Conservation (phyloP, 2,888 invertebrate genomes). For the Ormia ochracea region DNA sequence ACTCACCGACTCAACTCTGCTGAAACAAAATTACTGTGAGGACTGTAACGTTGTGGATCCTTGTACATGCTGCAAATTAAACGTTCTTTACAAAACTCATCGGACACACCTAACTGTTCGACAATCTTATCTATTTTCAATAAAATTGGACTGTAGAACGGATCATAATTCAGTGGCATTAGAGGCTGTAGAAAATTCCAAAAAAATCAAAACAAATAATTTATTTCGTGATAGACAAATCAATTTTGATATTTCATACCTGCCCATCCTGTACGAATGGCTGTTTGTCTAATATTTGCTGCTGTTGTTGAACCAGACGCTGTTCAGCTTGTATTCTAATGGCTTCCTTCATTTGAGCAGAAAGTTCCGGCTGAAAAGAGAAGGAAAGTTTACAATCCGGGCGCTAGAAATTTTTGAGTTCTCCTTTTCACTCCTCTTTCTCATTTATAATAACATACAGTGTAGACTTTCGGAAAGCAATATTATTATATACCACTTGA, state of each 20-base stretch:
- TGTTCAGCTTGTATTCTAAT: slow-evolving; percentile 80
- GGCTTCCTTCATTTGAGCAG: slow-evolving; percentile 80
- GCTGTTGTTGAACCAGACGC: slow-evolving; percentile 80
- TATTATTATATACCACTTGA: too few relatives aligned
- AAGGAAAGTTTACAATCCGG: slow-evolving; percentile 31
- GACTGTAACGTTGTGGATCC: slow-evolving; percentile 87
- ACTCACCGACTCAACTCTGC: slow-evolving; percentile 92
- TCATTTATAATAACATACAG: too few relatives aligned
- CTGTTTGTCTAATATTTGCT: slow-evolving; percentile 79
- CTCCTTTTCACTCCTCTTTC: too few relatives aligned
- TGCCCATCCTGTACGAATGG: slow-evolving; percentile 76
- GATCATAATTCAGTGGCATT: slow-evolving; percentile 77
- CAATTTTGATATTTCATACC: slow-evolving; percentile 66
- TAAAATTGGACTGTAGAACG: slow-evolving; percentile 87
- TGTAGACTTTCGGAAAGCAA: too few relatives aligned
- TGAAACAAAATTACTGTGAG: slow-evolving; percentile 91
- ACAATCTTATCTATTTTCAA: slow-evolving; percentile 87
- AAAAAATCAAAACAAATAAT: background rate
- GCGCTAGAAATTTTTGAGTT: background rate
- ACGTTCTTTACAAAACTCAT: slow-evolving; percentile 86
- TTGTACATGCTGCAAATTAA: slow-evolving; percentile 91
- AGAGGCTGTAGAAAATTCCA: slow-evolving; percentile 72
- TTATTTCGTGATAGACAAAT: background rate
- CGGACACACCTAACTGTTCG: slow-evolving; percentile 82
- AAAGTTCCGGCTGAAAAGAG: slow-evolving; percentile 69